phyloP scores from a whole-genome alignment of 2,797 vertebrate genomes.

The Mionectes olivaceus region DNA sequence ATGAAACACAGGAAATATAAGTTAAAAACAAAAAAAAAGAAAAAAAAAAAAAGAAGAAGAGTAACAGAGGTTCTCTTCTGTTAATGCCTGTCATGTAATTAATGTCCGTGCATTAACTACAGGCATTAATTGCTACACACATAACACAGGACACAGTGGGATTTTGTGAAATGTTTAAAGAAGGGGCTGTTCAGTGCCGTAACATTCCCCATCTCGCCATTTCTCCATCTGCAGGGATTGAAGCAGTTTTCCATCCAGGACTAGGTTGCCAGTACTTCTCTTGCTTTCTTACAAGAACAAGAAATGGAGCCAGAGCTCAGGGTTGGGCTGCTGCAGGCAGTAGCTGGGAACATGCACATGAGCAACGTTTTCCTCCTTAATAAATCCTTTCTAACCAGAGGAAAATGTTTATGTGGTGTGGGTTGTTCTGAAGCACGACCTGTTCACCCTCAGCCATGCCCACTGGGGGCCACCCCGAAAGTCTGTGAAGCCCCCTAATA shows the following conservation, averaged over 20 bases:
- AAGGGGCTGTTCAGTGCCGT: not conserved
- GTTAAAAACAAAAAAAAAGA: not conserved
- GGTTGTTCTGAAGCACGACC: not conserved
- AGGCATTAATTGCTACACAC: not conserved
- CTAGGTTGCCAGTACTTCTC: not conserved
- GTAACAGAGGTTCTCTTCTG: not conserved
- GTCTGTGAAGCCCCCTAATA: not conserved
- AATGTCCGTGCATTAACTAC: not conserved
- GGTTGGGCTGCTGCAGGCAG: not conserved
- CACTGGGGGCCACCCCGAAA: not conserved
- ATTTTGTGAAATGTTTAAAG: not conserved
- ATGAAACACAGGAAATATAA: not conserved
- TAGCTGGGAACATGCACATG: fast-evolving
- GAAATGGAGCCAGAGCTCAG: fast-evolving
- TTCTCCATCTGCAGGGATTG: not conserved
- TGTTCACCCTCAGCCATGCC: not conserved
- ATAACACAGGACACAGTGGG: not conserved
- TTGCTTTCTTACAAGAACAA: not conserved
- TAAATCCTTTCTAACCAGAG: not conserved
- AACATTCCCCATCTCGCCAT: not conserved
- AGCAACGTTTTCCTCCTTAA: not conserved
- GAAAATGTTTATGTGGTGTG: not conserved
- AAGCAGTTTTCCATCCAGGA: not conserved
- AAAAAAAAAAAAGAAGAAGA: not conserved
- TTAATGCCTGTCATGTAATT: not conserved